Evolutionary conservation across 64 coral and sea anemone species (phyloP).

Genomic region (Montipora sp.): DNA sequence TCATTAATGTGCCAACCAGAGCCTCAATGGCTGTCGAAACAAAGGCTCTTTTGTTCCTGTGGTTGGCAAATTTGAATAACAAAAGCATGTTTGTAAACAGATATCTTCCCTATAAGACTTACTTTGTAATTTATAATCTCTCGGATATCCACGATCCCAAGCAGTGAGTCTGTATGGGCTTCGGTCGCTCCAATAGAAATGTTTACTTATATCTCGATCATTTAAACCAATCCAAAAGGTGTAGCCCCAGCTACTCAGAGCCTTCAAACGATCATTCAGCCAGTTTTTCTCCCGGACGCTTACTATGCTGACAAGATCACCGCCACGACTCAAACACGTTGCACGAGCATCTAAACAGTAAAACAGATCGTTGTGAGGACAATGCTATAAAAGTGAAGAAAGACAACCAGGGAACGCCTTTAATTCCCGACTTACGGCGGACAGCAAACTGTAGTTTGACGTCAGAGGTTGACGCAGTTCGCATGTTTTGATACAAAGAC

Average conservation of each 20-base stretch:
- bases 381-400: too few species aligned
- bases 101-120: not conserved
- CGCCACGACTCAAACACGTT: slow-evolving; percentile 68
- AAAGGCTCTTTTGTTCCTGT: too few species aligned
- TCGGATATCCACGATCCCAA: slow-evolving; percentile 81
- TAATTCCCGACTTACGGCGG: too few species aligned
- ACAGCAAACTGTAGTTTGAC: too few species aligned
- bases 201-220: slow-evolving; percentile 68
- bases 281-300: slow-evolving; percentile 70
- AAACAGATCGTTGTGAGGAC: not conserved
- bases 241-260: slow-evolving; percentile 60
- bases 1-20: too few species aligned
- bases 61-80: too few species aligned
- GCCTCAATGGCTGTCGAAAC: too few species aligned
- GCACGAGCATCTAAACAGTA: slow-evolving; percentile 72
- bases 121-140: slow-evolving; percentile 61
- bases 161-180: slow-evolving; percentile 77
- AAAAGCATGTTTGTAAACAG: too few species aligned
- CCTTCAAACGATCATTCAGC: slow-evolving; percentile 75
- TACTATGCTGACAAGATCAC: slow-evolving; percentile 85
- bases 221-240: slow-evolving; percentile 89
- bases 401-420: too few species aligned
- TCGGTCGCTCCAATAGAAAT: slow-evolving; percentile 84
- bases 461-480: too few species aligned
- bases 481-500: too few species aligned